A percentile compares a stretch with the other conserved stretches of the same genome.
Conservation (phyloP, 2,797 vertebrate genomes). For the Rallus crepitans region DNA sequence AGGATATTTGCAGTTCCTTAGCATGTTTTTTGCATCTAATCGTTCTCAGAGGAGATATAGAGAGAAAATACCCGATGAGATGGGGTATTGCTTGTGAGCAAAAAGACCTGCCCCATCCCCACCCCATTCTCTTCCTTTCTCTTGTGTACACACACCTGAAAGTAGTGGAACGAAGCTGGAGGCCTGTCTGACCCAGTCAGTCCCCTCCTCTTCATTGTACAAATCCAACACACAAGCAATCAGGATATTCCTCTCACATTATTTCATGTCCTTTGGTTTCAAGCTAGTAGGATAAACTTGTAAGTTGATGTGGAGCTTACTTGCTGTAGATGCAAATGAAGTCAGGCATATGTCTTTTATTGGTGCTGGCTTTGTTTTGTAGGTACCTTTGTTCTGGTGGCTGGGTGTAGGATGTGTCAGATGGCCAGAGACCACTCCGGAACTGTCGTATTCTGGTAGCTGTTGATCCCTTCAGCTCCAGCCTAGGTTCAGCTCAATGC, state of each 20-base stretch:
- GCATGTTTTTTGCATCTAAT: background rate
- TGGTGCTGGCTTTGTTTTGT: background rate
- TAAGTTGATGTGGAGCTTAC: background rate
- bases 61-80: background rate
- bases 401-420: background rate
- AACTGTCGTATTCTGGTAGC: background rate
- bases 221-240: background rate
- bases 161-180: background rate
- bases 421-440: background rate
- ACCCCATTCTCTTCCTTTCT: background rate
- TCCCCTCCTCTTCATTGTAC: background rate
- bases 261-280: background rate
- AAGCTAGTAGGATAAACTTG: background rate
- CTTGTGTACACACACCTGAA: background rate
- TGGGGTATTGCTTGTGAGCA: background rate
- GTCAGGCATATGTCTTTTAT: background rate
- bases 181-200: background rate
- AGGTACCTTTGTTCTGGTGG: background rate
- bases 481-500: background rate
- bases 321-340: background rate
- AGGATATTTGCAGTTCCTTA: background rate
- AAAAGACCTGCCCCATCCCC: background rate
- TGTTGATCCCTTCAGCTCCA: background rate
- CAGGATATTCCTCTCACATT: background rate
- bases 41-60: background rate